Base-by-base conservation (phyloP, 2,888 invertebrate species). In the Amorpha juglandis region DNA sequence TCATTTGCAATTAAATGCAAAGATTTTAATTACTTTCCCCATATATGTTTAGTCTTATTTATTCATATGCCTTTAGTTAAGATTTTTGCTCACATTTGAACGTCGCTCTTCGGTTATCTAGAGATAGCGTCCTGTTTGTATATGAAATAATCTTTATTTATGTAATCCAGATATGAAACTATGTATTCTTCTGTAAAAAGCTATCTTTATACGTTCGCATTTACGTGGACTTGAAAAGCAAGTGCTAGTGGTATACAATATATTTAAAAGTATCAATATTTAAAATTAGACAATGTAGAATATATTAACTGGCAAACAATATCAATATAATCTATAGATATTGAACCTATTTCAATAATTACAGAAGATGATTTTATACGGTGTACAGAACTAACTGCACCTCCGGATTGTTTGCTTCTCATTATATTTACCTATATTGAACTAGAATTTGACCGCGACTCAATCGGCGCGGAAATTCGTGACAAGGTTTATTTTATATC, bases 281-380 rank as follows among this genome's bases (percentile, higher is more conserved):
- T 71, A 74, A n/a, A 76, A 75, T 75, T 74, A 75, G 71, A 69
- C 69, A 62, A 11, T 42, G 19, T 42, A 67, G 66, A 69, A 70
- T 68, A 67, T 69, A 68, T 75, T 71, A 71, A 73, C 69, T 67
- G 67, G 67, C 42, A 12, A 12, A 12, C 42, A 58, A 58, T 58
- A 42, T 58, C 19, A 19, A 42, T 42, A 58, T 42, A 42, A 38
- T 42, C 19, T 58, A 12, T 58, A n/a, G n/a, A 42, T 58, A 42
- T 42, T 55, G 16, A 55, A 35, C 38, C 16, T 35, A 35, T 55
- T 35, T 55, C 4, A 12, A 42, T 58, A 19, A 58, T 58, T 58
- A 42, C 19, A 6, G 12, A 42, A 42, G 58, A 58, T 42, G 38
- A 58, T 58, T 58, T 21, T 58, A 58, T 58, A 58, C 42, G 38